These are phyloP conservation scores for Cuniculus paca DNA, from an alignment of 2,797 vertebrate genomes.

Conservation along the genomic window DNA sequence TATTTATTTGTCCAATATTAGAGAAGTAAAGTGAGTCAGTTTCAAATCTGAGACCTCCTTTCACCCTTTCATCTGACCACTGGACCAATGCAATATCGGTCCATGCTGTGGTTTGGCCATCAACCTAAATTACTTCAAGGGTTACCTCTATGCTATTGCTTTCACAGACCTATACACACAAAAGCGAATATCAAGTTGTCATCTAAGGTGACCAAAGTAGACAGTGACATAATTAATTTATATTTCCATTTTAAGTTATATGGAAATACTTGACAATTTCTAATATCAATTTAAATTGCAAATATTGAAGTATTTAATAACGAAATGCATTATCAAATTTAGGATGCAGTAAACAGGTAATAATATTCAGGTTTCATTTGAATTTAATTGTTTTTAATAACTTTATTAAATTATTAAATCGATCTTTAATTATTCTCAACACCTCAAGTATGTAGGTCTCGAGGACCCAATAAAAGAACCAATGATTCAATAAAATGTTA, in stretches of 20 bases:
- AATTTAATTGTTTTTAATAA: background rate
- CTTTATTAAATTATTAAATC: background rate
- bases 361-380: slow-evolving; percentile 1
- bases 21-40: slow-evolving; percentile 56
- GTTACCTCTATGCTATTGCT: slow-evolving; percentile 62
- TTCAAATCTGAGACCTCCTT: slow-evolving; percentile 63
- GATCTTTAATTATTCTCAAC: background rate
- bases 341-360: background rate
- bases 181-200: slow-evolving; percentile 64
- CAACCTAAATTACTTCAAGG: slow-evolving; percentile 52
- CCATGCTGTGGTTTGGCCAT: slow-evolving; percentile 51
- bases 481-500: background rate
- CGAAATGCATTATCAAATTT: slow-evolving; percentile 23
- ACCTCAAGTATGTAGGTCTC: background rate
- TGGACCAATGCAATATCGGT: slow-evolving; percentile 63
- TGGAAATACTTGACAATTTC: background rate
- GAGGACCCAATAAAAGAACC: background rate
- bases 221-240: background rate
- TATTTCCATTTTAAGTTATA: slow-evolving; percentile 20
- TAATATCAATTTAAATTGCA: background rate
- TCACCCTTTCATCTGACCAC: slow-evolving; percentile 68
- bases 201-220: background rate
- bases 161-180: slow-evolving; percentile 64
- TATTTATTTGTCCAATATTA: slow-evolving; percentile 74
- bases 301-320: slow-evolving; percentile 16